phyloP scores from a whole-genome alignment of 2,113 vertebrate genomes.

The Scalopus aquaticus region DNA sequence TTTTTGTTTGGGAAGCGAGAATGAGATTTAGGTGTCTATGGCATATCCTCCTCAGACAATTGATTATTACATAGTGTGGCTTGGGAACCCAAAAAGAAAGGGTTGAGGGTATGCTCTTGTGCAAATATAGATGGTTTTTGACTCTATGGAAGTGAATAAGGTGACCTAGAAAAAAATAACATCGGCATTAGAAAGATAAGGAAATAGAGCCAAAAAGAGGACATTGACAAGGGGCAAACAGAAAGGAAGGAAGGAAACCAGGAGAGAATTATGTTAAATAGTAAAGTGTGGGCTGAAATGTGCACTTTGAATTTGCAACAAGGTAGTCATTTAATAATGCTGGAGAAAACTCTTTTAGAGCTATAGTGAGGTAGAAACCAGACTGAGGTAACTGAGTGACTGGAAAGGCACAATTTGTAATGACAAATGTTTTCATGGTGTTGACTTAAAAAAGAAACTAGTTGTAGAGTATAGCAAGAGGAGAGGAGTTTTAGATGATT shows the following conservation, averaged over 20 bases:
- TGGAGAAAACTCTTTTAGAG: background rate
- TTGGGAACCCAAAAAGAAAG: background rate
- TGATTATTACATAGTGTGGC: background rate
- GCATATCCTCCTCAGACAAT: background rate
- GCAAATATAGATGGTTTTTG: background rate
- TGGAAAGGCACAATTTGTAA: background rate
- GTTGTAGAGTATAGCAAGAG: background rate
- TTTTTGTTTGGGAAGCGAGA: background rate
- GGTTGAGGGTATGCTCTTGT: background rate
- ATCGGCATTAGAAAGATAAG: background rate
- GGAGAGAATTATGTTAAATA: background rate
- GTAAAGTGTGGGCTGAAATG: background rate
- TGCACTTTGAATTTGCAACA: background rate
- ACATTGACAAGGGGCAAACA: background rate
- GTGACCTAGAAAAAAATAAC: background rate
- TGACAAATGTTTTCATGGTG: background rate
- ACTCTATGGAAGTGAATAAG: background rate
- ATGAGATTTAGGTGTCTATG: background rate
- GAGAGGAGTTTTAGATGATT: background rate
- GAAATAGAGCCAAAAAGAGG: background rate
- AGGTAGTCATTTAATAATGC: constrained; percentile 9
- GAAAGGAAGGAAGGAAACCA: background rate
- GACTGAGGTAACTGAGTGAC: background rate
- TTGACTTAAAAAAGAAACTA: background rate
- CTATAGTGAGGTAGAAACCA: background rate